These are phyloP conservation scores for Lagocephalus sceleratus DNA, from an alignment of 2,797 vertebrate genomes.

Conservation along the genomic window DNA sequence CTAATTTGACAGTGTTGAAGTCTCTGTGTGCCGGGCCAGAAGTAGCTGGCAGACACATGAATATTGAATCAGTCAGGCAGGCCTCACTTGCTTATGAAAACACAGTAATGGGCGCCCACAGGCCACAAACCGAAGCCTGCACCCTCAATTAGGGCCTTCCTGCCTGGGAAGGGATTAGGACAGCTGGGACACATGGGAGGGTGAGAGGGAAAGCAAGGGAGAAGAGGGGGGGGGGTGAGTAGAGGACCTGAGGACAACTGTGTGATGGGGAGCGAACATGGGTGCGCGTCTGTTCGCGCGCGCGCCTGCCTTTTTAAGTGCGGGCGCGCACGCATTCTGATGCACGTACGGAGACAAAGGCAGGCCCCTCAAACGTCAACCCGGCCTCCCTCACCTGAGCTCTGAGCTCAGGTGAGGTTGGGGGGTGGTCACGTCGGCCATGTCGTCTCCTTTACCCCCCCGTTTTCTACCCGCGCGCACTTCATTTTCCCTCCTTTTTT, in stretches of 20 bases:
- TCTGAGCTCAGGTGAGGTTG: too few species aligned
- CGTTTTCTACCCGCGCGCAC: too few species aligned
- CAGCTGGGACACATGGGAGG: conserved; percentile 75
- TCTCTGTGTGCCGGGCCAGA: conserved; percentile 77
- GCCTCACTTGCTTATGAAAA: conserved; percentile 88
- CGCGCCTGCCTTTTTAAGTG: conserved; percentile 27
- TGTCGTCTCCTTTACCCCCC: too few species aligned
- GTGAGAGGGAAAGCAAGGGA: conserved; percentile 72
- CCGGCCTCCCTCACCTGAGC: conserved; percentile 53
- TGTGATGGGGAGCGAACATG: conserved; percentile 50
- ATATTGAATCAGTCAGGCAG: conserved; percentile 87
- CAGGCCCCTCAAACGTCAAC: too few species aligned
- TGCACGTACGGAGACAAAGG: conserved; percentile 38
- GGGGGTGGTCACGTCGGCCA: too few species aligned
- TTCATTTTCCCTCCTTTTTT: background rate
- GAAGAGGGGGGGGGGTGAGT: conserved; percentile 57
- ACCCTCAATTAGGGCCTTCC: conserved; percentile 87
- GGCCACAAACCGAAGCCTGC: conserved; percentile 86
- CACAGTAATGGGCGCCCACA: conserved; percentile 86
- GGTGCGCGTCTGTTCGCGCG: conserved; percentile 48
- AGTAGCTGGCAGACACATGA: conserved; percentile 88
- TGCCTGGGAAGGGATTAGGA: conserved; percentile 85
- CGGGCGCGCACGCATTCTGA: conserved; percentile 54
- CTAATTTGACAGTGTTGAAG: conserved; percentile 82
- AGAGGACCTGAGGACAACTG: conserved; percentile 77